These are phyloP conservation scores for Balearica regulorum DNA, from an alignment of 2,797 vertebrate species.

Conservation along the genomic window DNA sequence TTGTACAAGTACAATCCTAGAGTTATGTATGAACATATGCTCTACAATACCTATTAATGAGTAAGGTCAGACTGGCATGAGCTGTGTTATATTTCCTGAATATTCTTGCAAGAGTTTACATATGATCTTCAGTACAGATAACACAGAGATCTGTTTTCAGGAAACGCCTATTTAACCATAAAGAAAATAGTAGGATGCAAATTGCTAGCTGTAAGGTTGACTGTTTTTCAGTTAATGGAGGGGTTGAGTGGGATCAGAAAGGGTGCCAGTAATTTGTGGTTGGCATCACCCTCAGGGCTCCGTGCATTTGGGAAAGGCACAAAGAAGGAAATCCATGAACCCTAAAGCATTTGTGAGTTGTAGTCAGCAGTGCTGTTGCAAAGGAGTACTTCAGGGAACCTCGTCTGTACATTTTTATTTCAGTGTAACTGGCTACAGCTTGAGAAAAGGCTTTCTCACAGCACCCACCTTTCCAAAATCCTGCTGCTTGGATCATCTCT, in stretches of 20 bases:
- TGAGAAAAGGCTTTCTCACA: neutral
- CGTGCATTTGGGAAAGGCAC: slow-evolving; percentile 15
- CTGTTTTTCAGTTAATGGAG: neutral
- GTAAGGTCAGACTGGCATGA: slow-evolving; percentile 31
- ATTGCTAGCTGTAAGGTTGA: slow-evolving; percentile 40
- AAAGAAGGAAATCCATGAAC: slow-evolving; percentile 22
- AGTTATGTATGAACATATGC: neutral
- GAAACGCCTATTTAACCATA: slow-evolving; percentile 48
- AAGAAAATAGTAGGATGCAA: slow-evolving; percentile 48
- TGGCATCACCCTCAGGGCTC: slow-evolving; percentile 31
- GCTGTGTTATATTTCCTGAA: slow-evolving; percentile 41
- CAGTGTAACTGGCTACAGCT: neutral
- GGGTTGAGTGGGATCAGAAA: slow-evolving; percentile 42
- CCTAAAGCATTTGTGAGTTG: slow-evolving; percentile 16
- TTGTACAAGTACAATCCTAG: neutral
- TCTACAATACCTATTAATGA: neutral
- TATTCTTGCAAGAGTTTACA: slow-evolving; percentile 36
- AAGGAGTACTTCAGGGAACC: neutral
- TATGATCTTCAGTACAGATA: slow-evolving; percentile 59
- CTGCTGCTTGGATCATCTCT: neutral
- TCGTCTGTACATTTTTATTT: neutral
- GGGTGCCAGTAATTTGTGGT: slow-evolving; percentile 36
- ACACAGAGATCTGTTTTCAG: slow-evolving; percentile 35
- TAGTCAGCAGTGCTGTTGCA: slow-evolving; percentile 28
- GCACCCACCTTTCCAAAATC: neutral